Evolutionary conservation across 2,888 invertebrate genomes (phyloP).

Genomic region (Petrophora chlorosata): DNA sequence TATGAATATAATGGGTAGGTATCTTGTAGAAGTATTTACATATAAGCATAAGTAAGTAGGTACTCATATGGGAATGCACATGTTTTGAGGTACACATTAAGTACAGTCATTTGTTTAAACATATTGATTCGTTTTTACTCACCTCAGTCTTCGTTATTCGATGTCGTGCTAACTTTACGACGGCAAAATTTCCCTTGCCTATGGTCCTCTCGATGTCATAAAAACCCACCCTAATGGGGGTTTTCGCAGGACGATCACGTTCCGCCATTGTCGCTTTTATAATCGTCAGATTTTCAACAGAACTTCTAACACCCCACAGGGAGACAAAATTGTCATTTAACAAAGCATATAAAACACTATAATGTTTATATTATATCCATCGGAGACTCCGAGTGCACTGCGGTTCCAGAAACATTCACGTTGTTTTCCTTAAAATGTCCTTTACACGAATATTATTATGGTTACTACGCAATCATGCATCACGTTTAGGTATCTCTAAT

Average conservation of each 20-base stretch:
- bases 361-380: slow-evolving; percentile 57
- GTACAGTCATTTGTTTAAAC: not conserved
- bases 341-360: slow-evolving; percentile 53
- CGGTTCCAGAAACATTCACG: slow-evolving; percentile 13
- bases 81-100: no score
- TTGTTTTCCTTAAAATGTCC: slow-evolving; percentile 24
- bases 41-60: no score
- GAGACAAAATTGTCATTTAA: slow-evolving; percentile 41
- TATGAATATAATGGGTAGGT: no score
- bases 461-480: slow-evolving; percentile 39
- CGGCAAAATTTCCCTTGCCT: slow-evolving; percentile 99
- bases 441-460: slow-evolving; percentile 34
- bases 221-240: slow-evolving; percentile 95
- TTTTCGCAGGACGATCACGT: slow-evolving; percentile 84
- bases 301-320: slow-evolving; percentile 53
- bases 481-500: slow-evolving; percentile 38
- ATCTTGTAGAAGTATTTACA: no score
- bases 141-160: slow-evolving; percentile 99
- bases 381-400: slow-evolving; percentile 31
- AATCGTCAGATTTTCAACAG: slow-evolving; percentile 59
- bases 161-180: slow-evolving; percentile 98
- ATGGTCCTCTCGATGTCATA: slow-evolving; percentile 99
- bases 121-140: slow-evolving; percentile 56
- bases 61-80: no score
- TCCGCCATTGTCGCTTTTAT: slow-evolving; percentile 81